Evolutionary conservation across 2,888 invertebrate genomes (phyloP).

Genomic region (Drosophila neutralis): DNA sequence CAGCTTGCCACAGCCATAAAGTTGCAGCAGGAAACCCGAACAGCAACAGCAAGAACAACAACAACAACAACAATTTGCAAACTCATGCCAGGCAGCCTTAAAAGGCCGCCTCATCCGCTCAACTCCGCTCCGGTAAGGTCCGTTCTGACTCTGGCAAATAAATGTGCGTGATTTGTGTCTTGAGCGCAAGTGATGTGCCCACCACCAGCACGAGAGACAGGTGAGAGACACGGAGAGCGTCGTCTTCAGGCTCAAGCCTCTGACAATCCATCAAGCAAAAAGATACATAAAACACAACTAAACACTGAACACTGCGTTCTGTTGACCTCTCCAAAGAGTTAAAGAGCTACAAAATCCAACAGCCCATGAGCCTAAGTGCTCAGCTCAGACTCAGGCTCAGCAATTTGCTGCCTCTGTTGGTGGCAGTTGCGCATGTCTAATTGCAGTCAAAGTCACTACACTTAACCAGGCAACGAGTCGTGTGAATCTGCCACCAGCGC

Average conservation of each 20-base stretch:
- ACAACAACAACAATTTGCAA: constrained; percentile 76
- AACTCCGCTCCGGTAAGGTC: constrained; percentile 13
- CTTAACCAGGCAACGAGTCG: constrained; percentile 47
- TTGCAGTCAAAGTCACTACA: constrained; percentile 67
- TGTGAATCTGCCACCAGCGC: constrained; percentile 63
- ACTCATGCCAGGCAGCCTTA: constrained; percentile 77
- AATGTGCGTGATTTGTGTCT: constrained; percentile 76
- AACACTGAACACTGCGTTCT: constrained; percentile 59
- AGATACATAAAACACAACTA: constrained; percentile 25
- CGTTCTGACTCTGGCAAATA: constrained; percentile 48
- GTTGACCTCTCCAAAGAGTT: constrained; percentile 64
- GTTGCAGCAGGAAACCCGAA: constrained; percentile 72
- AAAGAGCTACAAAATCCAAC: constrained; percentile 5
- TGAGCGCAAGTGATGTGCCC: constrained; percentile 63
- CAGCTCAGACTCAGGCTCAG: constrained; percentile 4
- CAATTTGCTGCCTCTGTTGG: constrained; percentile 38
- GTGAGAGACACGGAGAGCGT: constrained; percentile 40
- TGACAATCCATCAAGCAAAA: constrained; percentile 70
- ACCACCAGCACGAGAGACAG: constrained; percentile 55
- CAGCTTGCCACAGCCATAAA: constrained; percentile 64
- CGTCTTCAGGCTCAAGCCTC: constrained; percentile 38
- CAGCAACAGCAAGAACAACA: constrained; percentile 31
- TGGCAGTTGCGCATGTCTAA: constrained; percentile 74
- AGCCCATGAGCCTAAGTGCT: constrained; percentile 24
- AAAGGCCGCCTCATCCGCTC: constrained; percentile 73